Percentiles rank a stretch among this genome's conserved stretches.
These are phyloP conservation scores for Psophia crepitans DNA, from an alignment of 2,113 vertebrate species.

Conservation along the genomic window DNA sequence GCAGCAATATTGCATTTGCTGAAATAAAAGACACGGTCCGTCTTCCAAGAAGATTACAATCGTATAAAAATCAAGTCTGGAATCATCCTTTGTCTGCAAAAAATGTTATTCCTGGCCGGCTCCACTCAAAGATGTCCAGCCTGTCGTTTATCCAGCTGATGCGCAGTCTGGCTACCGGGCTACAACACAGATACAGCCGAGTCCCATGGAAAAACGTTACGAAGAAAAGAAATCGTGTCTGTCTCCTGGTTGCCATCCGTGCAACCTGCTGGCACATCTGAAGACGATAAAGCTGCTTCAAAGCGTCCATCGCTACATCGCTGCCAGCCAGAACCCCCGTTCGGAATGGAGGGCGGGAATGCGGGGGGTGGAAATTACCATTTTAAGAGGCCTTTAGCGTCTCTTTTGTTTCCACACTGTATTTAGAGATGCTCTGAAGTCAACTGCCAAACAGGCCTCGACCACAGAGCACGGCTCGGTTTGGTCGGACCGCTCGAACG, in stretches of 20 bases:
- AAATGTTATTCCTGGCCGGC: neutral
- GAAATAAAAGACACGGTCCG: neutral
- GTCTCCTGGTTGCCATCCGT: accelerated
- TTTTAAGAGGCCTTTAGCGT: neutral
- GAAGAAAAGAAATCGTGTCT: neutral
- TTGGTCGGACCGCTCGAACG: accelerated
- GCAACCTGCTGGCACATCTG: neutral
- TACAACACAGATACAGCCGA: neutral
- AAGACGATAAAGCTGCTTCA: neutral
- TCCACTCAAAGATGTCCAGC: neutral
- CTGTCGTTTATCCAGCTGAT: neutral
- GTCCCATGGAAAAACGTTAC: neutral
- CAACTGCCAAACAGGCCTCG: neutral
- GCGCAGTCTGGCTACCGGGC: neutral
- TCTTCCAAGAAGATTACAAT: neutral
- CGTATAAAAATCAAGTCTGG: neutral
- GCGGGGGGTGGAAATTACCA: accelerated
- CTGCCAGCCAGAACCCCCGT: neutral
- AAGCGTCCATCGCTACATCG: accelerated
- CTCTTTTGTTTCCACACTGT: neutral
- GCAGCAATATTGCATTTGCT: neutral
- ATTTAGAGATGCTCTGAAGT: neutral
- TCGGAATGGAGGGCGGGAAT: neutral
- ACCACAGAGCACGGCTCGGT: accelerated
- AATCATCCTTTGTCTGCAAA: neutral